Evolutionary conservation across 2,113 vertebrate genomes (phyloP).

Genomic region (Passer domesticus): DNA sequence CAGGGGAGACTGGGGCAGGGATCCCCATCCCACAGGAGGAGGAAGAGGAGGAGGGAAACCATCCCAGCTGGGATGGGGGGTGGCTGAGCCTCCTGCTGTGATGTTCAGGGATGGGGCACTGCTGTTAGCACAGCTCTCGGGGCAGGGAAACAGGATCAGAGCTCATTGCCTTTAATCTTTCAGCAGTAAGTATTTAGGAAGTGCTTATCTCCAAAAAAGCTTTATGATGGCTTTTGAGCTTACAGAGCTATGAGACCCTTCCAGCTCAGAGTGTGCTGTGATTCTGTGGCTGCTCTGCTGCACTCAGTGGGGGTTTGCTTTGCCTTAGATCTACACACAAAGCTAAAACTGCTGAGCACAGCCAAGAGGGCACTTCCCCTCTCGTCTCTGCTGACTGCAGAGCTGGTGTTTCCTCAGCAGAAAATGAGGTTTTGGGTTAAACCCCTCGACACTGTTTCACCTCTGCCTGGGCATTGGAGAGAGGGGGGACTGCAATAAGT

Average conservation of each 20-base stretch:
- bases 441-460: not conserved
- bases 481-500: not conserved
- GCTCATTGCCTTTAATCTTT: conserved; percentile 27
- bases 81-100: not conserved
- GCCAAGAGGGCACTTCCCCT: not conserved
- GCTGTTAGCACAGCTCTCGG: not conserved
- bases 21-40: not conserved
- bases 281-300: not conserved
- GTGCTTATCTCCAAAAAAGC: conserved; percentile 54
- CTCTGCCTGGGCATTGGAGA: not conserved
- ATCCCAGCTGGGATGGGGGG: not conserved
- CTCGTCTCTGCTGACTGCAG: not conserved
- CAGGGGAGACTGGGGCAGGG: not conserved
- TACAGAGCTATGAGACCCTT: conserved; percentile 20
- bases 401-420: not conserved
- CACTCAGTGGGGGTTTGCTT: not conserved
- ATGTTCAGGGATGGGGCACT: not conserved
- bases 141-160: conserved; percentile 28
- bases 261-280: not conserved
- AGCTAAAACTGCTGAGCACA: not conserved
- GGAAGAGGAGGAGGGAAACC: not conserved
- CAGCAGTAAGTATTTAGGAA: conserved; percentile 48
- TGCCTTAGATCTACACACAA: not conserved
- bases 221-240: conserved; percentile 40
- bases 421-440: not conserved